Evolutionary conservation across 2,797 vertebrate species (phyloP).

Genomic region (Sebastes wilsoni): DNA sequence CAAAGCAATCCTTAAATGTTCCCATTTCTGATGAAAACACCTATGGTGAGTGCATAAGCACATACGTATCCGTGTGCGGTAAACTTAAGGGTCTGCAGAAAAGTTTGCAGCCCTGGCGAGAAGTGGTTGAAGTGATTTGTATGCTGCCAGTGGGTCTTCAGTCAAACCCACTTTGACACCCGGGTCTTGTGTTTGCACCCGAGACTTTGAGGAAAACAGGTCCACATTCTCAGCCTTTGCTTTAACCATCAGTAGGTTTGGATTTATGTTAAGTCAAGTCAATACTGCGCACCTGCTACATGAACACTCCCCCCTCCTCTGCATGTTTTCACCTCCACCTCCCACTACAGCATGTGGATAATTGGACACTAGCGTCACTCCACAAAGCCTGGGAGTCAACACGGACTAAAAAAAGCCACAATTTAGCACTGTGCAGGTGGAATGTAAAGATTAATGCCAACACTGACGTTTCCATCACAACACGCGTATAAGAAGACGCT

Average conservation of each 20-base stretch:
- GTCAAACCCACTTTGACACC: neutral
- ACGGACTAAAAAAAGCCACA: neutral
- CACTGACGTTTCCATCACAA: neutral
- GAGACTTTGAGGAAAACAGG: neutral
- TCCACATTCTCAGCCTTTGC: neutral
- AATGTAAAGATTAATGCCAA: neutral
- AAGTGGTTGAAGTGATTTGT: neutral
- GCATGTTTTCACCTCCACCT: neutral
- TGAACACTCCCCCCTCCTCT: neutral
- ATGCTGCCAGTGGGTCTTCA: neutral
- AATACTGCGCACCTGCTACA: neutral
- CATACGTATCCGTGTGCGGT: no score
- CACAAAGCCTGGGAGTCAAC: neutral
- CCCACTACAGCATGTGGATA: neutral
- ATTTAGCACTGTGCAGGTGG: neutral
- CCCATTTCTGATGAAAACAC: neutral
- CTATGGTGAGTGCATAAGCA: no score
- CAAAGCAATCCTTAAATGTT: neutral
- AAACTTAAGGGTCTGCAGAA: neutral
- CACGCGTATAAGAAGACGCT: neutral
- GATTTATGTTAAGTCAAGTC: neutral
- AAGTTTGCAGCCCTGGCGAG: neutral
- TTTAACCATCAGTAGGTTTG: neutral
- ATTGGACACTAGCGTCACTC: slow-evolving; percentile 9
- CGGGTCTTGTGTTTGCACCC: neutral